Percentiles rank a stretch among this genome's conserved stretches.
phyloP scores from a whole-genome alignment of 2,888 invertebrate species.

The Catocala nupta region DNA sequence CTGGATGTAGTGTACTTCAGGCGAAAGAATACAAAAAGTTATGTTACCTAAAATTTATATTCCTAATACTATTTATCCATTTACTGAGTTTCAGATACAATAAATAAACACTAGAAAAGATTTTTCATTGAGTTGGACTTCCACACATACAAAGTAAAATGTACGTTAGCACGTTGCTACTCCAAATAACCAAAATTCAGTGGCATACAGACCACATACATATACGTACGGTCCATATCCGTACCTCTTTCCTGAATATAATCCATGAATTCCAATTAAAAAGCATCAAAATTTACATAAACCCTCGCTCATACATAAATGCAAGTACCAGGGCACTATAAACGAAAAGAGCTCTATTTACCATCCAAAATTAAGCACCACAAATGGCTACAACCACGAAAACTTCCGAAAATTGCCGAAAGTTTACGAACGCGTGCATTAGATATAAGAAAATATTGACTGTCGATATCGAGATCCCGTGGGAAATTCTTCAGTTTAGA shows the following conservation, averaged over 20 bases:
- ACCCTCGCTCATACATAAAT: constrained; percentile 39
- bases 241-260: not conserved
- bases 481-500: constrained; percentile 36
- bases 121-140: too few species aligned
- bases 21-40: too few species aligned
- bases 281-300: constrained; percentile 10
- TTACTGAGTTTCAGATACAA: too few species aligned
- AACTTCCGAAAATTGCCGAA: constrained; percentile 18
- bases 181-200: too few species aligned
- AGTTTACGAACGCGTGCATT: constrained; percentile 26
- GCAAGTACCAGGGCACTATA: constrained; percentile 38
- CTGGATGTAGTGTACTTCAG: too few species aligned
- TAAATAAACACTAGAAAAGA: too few species aligned
- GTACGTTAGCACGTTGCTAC: too few species aligned
- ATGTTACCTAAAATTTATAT: too few species aligned
- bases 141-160: too few species aligned
- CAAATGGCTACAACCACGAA: constrained; percentile 21
- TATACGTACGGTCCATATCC: too few species aligned
- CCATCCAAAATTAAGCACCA: constrained; percentile 21
- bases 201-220: too few species aligned
- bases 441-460: constrained; percentile 35
- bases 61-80: too few species aligned
- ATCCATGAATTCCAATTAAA: not conserved
- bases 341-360: constrained; percentile 44
- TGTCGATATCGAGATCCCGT: constrained; percentile 27